Conservation (phyloP, 2,113 vertebrate species). For the Cololabis saira region DNA sequence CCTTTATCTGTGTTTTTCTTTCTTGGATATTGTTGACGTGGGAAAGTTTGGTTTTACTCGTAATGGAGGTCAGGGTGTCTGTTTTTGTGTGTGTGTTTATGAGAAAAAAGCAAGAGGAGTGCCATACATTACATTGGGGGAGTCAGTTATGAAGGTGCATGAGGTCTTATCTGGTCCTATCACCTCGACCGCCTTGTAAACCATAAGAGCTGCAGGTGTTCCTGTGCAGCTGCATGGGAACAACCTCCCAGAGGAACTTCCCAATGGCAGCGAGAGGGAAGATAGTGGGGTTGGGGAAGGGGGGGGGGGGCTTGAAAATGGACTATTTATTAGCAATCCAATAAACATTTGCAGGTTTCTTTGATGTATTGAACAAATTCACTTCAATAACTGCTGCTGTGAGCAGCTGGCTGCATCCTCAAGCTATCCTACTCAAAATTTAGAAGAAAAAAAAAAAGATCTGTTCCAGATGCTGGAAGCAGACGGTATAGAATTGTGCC, state of each 20-base stretch:
- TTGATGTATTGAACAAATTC: neutral
- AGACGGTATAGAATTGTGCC: no score
- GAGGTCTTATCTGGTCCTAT: constrained; percentile 66
- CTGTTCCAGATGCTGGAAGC: no score
- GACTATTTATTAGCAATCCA: constrained; percentile 8
- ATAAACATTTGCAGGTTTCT: constrained; percentile 9
- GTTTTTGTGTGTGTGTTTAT: constrained; percentile 37
- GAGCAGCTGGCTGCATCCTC: neutral
- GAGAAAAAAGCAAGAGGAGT: constrained; percentile 56
- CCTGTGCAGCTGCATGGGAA: constrained; percentile 75
- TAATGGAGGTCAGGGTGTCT: constrained; percentile 76
- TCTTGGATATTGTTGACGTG: constrained; percentile 66
- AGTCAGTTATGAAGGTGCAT: constrained; percentile 43
- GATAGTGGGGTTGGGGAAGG: neutral
- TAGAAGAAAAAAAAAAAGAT: no score
- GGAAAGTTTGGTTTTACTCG: constrained; percentile 77
- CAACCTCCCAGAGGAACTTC: constrained; percentile 70
- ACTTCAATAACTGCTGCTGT: neutral
- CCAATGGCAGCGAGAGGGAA: constrained; percentile 35
- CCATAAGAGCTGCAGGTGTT: constrained; percentile 76
- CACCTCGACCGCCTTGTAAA: constrained; percentile 59
- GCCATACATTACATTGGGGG: constrained; percentile 24
- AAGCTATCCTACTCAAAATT: no score
- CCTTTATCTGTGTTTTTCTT: constrained; percentile 75
- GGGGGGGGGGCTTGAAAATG: neutral